Evolutionary conservation across 2,888 invertebrate species (phyloP).

Genomic region (Flexamia atlantica): DNA sequence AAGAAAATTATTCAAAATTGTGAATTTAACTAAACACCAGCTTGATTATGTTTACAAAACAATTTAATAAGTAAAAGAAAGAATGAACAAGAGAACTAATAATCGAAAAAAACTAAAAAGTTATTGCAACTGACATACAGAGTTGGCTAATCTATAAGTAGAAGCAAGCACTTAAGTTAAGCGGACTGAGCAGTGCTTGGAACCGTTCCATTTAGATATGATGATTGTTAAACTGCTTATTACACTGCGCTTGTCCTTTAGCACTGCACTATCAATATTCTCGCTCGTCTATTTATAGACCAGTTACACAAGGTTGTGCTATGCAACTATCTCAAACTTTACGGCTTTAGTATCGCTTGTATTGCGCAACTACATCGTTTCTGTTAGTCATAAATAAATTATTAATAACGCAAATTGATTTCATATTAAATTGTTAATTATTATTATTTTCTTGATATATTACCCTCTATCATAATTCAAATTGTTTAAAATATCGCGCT

Average conservation of each 20-base stretch:
- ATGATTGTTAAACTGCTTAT: constrained; percentile 4
- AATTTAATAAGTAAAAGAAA: too few relatives aligned
- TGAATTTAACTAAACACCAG: too few relatives aligned
- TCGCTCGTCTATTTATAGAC: constrained; percentile 26
- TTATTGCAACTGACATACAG: too few relatives aligned
- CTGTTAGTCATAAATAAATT: neutral
- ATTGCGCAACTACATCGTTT: neutral
- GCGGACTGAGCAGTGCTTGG: neutral
- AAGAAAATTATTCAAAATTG: too few relatives aligned
- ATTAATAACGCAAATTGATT: neutral
- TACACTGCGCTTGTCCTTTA: neutral
- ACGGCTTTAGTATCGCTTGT: neutral
- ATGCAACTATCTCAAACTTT: neutral
- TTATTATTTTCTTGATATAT: neutral
- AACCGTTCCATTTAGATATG: constrained; percentile 35
- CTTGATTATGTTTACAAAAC: too few relatives aligned
- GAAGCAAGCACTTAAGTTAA: neutral
- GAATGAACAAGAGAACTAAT: too few relatives aligned
- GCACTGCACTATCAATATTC: neutral
- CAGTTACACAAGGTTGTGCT: neutral
- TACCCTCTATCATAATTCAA: neutral
- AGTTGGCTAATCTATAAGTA: neutral
- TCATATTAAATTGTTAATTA: neutral
- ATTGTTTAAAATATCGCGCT: too few relatives aligned
- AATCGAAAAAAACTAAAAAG: too few relatives aligned